Evolutionary conservation across 2,888 invertebrate species (phyloP), one percentile per base, ranked within the genome.

Genomic region (Temnothorax rugatulus): DNA sequence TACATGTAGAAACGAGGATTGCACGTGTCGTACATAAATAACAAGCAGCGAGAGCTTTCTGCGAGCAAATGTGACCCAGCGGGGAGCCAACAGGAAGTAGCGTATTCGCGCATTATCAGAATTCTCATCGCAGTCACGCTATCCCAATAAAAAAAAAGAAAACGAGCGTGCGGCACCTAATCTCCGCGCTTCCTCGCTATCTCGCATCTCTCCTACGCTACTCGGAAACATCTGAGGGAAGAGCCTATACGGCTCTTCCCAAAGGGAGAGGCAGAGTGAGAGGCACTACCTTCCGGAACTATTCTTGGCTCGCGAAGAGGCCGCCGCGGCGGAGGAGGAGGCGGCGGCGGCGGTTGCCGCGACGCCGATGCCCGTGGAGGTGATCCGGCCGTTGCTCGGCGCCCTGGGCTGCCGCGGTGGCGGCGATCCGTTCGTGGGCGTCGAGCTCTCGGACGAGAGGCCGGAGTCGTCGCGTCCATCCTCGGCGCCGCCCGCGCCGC

Each of bases 401-500:
- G 81, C 1, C 85, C 76, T 92, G 29, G 90, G 89, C 68, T 93
- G 94, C 38, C 93, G 91, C 21, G 93, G 92, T 3, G 93, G 92
- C 59, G 94, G 94, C 59, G 95, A 94, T 47, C 93, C 93, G n/a
- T 92, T 92, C 21, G 93, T 93, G 8, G 95, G 95, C 54, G 94
- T 94, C 64, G 94, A 93, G 82, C 93, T 92, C 83, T 94, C 94
- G 64, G 94, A 94, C 2, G 95, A 94, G 66, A 94, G 87, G 25
- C 94, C 94, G n/a, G 95, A 95, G 82, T 94, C 95, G 83, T 94
- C 95, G 73, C 88, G 91, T 9, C 91, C 93, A 74, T 94, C 94
- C 63, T 94, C 94, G 69, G 79, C 85, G 4, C n/a, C n/a, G n/a
- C n/a, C n/a, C n/a, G 4, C 86, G 44, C 21, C 64, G 44, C 64